Percentiles rank a stretch among this genome's conserved stretches.
These are phyloP conservation scores for Otolemur crassicaudatus DNA, from an alignment of 2,797 vertebrate species.

Conservation along the genomic window DNA sequence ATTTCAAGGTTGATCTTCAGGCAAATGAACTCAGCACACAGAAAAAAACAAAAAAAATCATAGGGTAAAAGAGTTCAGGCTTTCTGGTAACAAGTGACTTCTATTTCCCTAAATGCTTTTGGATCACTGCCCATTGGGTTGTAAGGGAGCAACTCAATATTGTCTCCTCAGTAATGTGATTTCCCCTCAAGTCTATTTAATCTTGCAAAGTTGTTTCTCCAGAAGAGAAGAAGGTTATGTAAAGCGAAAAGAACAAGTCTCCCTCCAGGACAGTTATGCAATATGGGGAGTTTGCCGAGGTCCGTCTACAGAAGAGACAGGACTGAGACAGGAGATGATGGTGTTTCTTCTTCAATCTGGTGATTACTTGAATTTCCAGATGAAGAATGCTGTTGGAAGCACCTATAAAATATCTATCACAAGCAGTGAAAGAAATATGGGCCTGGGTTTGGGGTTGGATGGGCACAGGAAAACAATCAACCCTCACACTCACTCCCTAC, in stretches of 20 bases:
- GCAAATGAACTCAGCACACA: not conserved
- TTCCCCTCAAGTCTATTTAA: conserved; percentile 43
- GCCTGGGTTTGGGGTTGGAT: not conserved
- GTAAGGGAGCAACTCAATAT: conserved; percentile 25
- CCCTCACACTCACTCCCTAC: not conserved
- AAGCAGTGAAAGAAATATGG: not conserved
- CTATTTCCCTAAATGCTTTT: not conserved
- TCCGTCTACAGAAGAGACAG: not conserved
- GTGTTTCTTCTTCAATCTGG: not conserved
- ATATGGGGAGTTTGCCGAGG: not conserved
- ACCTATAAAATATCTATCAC: not conserved
- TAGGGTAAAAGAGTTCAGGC: not conserved
- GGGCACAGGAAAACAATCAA: not conserved
- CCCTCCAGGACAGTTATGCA: not conserved
- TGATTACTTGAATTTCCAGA: not conserved
- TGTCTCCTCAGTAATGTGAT: not conserved
- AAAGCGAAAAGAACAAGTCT: conserved; percentile 17
- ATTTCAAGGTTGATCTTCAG: not conserved
- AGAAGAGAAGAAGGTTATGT: conserved; percentile 42
- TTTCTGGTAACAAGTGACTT: not conserved
- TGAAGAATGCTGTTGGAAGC: not conserved
- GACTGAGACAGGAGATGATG: not conserved
- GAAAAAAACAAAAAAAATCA: not conserved
- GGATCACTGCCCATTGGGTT: not conserved
- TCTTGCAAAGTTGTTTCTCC: conserved; percentile 36